Evolutionary conservation across 2,797 vertebrate genomes (phyloP), one percentile per base, ranked within the genome.

Genomic region (Ispidina picta): DNA sequence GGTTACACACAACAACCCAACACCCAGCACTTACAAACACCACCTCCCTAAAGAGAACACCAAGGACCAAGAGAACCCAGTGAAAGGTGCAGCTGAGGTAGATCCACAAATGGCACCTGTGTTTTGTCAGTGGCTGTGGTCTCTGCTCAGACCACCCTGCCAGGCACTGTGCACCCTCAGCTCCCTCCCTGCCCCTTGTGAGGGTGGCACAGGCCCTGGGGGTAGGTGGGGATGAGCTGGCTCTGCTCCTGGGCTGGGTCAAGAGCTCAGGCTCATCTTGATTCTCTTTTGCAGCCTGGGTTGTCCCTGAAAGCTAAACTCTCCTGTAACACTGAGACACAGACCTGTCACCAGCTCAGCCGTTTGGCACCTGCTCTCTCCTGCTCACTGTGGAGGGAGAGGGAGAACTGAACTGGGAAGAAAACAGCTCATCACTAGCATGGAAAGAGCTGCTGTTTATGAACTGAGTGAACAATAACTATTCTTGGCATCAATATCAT

Each of bases 21-120:
- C 22, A 28, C 33, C 22, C 55, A 49, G 16, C 1, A 1, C 17
- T 51, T 26, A 35, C 1, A 28, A 43, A 54, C 39, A 9, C 15
- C 19, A 13, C 17, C 48, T 63, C n/a, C 52, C 41, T 52, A n/a
- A 39, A 70, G 76, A 58, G 35, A 44, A 72, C 58, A 46, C 23
- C 41, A 60, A 74, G 28, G 33, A 73, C 72, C 52, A 41, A 41
- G 46, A 75, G 60, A 73, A 31, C n/a, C 31, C 4, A 0, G 73
- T 62, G 59, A 72, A 51, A 81, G 10, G 58, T 12, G 58, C 69
- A 70, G 82, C 56, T 92, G 94, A 95, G 94, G 94, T 88, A 95
- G 89, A 77, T 81, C 73, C 21, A 41, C 56, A 83, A 89, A 84
- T 63, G 68, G 88, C 64, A 88, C 5, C 0, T 49, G 59, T 54